Conservation (phyloP, 2,113 vertebrate genomes). For the Anguilla japonica region DNA sequence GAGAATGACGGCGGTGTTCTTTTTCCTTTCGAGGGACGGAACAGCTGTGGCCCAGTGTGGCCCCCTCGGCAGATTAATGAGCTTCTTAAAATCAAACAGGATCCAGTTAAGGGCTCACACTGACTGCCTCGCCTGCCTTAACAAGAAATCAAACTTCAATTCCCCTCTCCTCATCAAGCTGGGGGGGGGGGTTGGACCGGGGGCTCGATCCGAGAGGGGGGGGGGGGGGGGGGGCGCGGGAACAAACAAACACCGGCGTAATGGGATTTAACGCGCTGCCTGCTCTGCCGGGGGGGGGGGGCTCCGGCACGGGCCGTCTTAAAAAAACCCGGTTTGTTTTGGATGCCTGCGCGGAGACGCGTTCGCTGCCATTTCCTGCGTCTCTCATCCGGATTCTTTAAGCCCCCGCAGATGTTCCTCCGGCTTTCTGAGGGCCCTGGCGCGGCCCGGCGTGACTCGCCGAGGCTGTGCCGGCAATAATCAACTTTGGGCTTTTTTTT, state of each 20-base stretch:
- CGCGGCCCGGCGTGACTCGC: constrained; percentile 68
- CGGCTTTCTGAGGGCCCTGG: constrained; percentile 68
- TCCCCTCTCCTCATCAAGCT: not conserved
- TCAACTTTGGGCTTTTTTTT: constrained; percentile 60
- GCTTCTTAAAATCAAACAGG: constrained; percentile 33
- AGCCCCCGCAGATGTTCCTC: constrained; percentile 69
- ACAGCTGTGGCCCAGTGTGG: constrained; percentile 39
- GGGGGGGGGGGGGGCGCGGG: not conserved
- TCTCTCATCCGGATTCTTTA: constrained; percentile 53
- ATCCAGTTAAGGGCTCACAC: constrained; percentile 50
- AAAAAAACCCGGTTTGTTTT: not conserved
- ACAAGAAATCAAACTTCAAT: constrained; percentile 14
- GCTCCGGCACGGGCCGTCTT: not conserved
- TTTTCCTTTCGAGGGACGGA: constrained; percentile 19
- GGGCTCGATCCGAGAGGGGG: not conserved
- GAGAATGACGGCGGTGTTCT: not conserved
- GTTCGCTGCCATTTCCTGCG: constrained; percentile 48
- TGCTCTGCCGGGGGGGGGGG: not conserved
- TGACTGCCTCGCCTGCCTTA: constrained; percentile 45
- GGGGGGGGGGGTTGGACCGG: not conserved
- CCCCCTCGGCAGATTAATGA: constrained; percentile 8
- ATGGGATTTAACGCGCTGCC: constrained; percentile 11
- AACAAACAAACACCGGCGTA: not conserved
- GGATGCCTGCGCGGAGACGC: constrained; percentile 5
- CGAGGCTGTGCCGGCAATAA: constrained; percentile 63